Evolutionary conservation across 2,888 invertebrate genomes (phyloP), one percentile per base, ranked within the genome.

Genomic region (Eupithecia inturbata): DNA sequence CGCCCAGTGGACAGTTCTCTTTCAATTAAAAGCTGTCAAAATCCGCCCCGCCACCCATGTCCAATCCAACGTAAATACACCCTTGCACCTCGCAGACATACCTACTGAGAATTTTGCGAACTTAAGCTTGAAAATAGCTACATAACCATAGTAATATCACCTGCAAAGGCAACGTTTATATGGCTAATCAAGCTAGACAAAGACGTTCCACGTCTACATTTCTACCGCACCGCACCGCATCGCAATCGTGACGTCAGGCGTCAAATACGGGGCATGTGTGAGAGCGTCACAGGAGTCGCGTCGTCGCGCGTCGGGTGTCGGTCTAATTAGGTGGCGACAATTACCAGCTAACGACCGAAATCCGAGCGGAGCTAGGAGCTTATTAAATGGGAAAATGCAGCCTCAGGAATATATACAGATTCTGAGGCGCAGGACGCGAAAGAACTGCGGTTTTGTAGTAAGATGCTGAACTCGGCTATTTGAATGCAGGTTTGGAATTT

Each of bases 261-360:
- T 88, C 88, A 88, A 88, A 85, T 87, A 88, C 85, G 87, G 89
- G 91, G 90, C 92, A 91, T 92, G 86, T 91, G 90, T 91, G 92
- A 88, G 84, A 83, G 81, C 86, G 90, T 85, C 88, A 91, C 87
- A 82, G 86, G 91, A 91, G 87, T 83, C 83, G 82, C 79, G 85
- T 82, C 84, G 76, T 85, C 89, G 89, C 89, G 88, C 84, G 76
- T 85, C 89, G 89, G 89, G 88, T 89, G 86, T 85, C 86, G 83
- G 86, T 87, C 91, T 92, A 92, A 92, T 93, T 92, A 92, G 91
- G 88, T 89, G 92, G 83, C 92, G 90, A 89, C 92, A 91, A 92
- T 92, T 91, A 91, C 91, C 81, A 87, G 86, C 90, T 92, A 92
- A 92, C 92, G 91, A 91, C 90, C 90, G 92, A 91, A 91, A 92